Evolutionary conservation across 2,888 invertebrate species (phyloP).

Genomic region (Cantharis lateralis): DNA sequence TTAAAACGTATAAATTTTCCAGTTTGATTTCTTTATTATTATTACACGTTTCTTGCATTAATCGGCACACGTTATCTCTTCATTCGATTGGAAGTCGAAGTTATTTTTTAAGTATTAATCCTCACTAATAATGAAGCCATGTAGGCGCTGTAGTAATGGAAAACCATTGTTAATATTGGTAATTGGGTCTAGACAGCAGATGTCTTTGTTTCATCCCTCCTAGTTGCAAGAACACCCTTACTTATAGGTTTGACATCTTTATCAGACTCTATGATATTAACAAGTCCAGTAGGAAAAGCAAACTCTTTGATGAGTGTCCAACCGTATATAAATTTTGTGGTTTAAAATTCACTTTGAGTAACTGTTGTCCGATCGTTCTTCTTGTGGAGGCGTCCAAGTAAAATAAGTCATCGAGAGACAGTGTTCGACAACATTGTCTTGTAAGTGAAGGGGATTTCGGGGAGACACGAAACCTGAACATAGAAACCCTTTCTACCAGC

Average conservation of each 20-base stretch:
- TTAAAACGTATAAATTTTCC: background rate
- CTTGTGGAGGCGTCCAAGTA: slow-evolving; percentile 10
- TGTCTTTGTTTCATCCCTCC: slow-evolving; percentile 30
- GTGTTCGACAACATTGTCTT: slow-evolving; percentile 42
- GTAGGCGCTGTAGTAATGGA: slow-evolving; percentile 38
- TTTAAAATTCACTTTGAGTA: background rate
- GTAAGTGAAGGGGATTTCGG: slow-evolving; percentile 37
- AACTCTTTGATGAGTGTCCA: background rate
- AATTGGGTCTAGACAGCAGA: slow-evolving; percentile 45
- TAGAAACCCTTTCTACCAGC: slow-evolving; percentile 56
- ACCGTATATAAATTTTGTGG: background rate
- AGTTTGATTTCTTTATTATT: background rate
- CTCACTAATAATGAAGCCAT: background rate
- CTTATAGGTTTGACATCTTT: slow-evolving; percentile 22
- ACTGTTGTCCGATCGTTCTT: background rate
- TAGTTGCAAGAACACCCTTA: slow-evolving; percentile 13
- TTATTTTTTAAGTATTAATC: background rate
- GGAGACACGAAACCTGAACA: slow-evolving; percentile 53
- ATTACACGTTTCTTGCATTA: background rate
- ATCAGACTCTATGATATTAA: slow-evolving; percentile 7
- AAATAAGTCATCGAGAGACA: slow-evolving; percentile 29
- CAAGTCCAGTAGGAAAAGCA: background rate
- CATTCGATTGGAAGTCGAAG: background rate
- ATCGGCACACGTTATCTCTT: background rate
- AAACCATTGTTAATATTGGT: slow-evolving; percentile 43